Conservation (phyloP, 2,113 vertebrate genomes). For the Apteryx mantelli region DNA sequence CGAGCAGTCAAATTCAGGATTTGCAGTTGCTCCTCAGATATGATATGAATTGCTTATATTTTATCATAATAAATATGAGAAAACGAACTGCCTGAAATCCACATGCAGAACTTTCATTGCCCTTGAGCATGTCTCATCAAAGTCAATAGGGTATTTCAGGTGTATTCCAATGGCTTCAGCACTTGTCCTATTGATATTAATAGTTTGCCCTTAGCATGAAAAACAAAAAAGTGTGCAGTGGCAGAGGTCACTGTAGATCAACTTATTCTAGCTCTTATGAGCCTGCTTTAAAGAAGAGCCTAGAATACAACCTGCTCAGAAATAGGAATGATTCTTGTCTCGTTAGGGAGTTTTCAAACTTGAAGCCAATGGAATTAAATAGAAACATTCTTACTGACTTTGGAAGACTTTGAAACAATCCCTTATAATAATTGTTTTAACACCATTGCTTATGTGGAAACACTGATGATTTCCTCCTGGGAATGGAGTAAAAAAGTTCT, state of each 20-base stretch:
- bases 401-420: neutral
- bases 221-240: neutral
- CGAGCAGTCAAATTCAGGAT: constrained; percentile 16
- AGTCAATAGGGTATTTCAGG: neutral
- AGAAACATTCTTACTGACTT: neutral
- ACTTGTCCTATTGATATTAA: neutral
- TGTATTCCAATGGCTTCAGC: neutral
- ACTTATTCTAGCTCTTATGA: neutral
- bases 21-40: neutral
- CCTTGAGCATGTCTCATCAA: neutral
- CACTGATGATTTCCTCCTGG: neutral
- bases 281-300: neutral
- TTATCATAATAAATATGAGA: constrained; percentile 19
- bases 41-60: constrained; percentile 3
- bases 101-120: neutral
- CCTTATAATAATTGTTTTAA: neutral
- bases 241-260: neutral
- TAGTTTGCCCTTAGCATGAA: neutral
- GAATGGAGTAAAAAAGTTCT: neutral
- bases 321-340: neutral
- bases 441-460: neutral
- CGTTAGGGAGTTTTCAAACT: neutral
- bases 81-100: neutral
- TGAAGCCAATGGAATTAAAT: neutral
- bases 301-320: neutral